phyloP scores from a whole-genome alignment of 2,888 invertebrate genomes.

The Epinotia brunnichana region DNA sequence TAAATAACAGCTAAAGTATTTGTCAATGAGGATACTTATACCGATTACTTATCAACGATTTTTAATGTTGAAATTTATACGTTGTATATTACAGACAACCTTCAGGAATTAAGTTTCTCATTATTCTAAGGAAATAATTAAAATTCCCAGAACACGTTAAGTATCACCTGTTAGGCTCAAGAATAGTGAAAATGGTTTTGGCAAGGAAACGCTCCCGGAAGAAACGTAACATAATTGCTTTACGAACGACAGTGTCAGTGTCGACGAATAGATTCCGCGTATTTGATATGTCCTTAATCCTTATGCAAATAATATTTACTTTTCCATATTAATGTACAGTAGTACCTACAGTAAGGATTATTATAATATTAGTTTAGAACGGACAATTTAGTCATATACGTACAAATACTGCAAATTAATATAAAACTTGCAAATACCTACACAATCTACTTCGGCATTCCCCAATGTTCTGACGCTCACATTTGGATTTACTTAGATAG shows the following conservation, averaged over 20 bases:
- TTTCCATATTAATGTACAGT: not conserved
- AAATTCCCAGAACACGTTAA: not conserved
- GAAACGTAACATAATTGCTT: slow-evolving; percentile 32
- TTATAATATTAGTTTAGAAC: too few relatives aligned
- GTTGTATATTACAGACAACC: too few relatives aligned
- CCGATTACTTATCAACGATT: too few relatives aligned
- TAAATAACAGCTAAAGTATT: too few relatives aligned
- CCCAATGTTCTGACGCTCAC: too few relatives aligned
- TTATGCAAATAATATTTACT: slow-evolving; percentile 1
- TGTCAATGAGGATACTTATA: too few relatives aligned
- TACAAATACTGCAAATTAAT: not conserved
- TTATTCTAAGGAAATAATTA: not conserved
- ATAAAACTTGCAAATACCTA: too few relatives aligned
- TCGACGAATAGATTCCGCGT: slow-evolving; percentile 10
- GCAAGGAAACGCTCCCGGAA: slow-evolving; percentile 8
- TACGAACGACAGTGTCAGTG: slow-evolving; percentile 16
- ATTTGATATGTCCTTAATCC: not conserved
- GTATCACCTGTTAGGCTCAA: slow-evolving; percentile 16
- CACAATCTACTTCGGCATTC: too few relatives aligned
- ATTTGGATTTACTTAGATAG: too few relatives aligned
- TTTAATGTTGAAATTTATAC: too few relatives aligned
- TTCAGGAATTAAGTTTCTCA: not conserved
- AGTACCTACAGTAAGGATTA: too few relatives aligned
- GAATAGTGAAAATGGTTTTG: slow-evolving; percentile 23
- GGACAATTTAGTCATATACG: not conserved